phyloP scores from a whole-genome alignment of 2,797 vertebrate genomes.

The Anolis apletophallus region DNA sequence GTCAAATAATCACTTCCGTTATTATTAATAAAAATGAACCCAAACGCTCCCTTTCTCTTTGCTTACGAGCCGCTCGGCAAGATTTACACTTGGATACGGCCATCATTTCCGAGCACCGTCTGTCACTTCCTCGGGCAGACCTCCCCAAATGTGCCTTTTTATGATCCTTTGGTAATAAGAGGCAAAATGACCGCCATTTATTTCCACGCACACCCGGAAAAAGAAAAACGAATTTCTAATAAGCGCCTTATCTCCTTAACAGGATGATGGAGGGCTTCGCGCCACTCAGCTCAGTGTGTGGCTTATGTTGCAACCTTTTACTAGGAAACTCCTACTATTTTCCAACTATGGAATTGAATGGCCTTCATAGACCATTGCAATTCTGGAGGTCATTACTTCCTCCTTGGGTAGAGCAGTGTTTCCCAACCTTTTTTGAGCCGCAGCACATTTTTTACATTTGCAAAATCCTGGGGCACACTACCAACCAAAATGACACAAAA shows the following conservation, averaged over 20 bases:
- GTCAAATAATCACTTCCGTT: background rate
- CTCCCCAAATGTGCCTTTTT: background rate
- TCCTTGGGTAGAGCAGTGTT: too few species aligned
- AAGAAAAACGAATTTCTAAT: rapidly evolving
- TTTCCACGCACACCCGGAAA: background rate
- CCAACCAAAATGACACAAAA: too few species aligned
- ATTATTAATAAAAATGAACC: slow-evolving; percentile 32
- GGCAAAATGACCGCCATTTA: background rate
- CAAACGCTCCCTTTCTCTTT: background rate
- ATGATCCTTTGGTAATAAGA: background rate
- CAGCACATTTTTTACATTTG: too few species aligned
- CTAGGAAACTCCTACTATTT: background rate
- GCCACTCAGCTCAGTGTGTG: too few species aligned
- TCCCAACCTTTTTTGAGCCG: too few species aligned
- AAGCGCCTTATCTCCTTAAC: background rate
- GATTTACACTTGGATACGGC: background rate
- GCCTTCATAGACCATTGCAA: too few species aligned
- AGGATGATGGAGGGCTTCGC: background rate
- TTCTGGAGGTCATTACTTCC: too few species aligned
- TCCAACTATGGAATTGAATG: background rate
- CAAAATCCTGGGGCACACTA: too few species aligned
- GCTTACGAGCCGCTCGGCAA: background rate
- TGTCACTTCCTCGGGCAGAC: background rate
- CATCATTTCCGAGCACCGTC: background rate
- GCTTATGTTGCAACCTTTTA: too few species aligned